Evolutionary conservation across 2,888 invertebrate genomes (phyloP), one percentile per base, ranked within the genome.

Genomic region (Ectobius pallidus): DNA sequence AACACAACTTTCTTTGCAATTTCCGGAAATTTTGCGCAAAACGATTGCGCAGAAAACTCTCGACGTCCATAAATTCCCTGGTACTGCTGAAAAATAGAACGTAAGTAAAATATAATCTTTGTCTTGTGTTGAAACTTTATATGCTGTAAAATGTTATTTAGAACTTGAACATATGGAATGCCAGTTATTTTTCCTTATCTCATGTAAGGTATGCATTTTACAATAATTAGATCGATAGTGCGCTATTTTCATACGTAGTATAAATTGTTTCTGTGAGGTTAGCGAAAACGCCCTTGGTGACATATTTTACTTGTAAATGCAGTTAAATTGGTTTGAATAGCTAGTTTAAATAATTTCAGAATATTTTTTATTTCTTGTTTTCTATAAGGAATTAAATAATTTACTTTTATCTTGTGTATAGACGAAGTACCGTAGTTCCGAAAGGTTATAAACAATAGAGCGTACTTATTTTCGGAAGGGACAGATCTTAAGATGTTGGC

Each of bases 11-110:
- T 65, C 22, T 27, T 44, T 65, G 44, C 61, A 20, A 62, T 49
- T 73, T 76, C 77, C 75, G 75, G 55, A 70, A n/a, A 39, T 67
- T 71, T 58, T 77, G 76, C 76, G 76, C 74, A 55, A 52, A 69
- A 73, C 72, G 72, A 73, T 70, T 77, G 77, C 77, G 77, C 77
- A 65, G 61, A 75, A 71, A 73, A 75, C 74, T 72, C 78, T 79
- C 78, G 77, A 77, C 77, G 75, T 78, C 77, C 77, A 77, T 77
- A 78, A 78, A 77, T 78, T 79, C 78, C 78, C 78, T 78, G 78
- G 77, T 78, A 75, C 78, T 77, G 77, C 74, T 77, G 76, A 76
- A 77, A 77, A 76, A 75, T 77, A 75, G 71, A 76, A 75, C 75
- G 76, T 78, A 77, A 78, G 78, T 78, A 77, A 76, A 76, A 73